phyloP scores from a whole-genome alignment of 2,797 vertebrate species.

The Rhabdomys pumilio region DNA sequence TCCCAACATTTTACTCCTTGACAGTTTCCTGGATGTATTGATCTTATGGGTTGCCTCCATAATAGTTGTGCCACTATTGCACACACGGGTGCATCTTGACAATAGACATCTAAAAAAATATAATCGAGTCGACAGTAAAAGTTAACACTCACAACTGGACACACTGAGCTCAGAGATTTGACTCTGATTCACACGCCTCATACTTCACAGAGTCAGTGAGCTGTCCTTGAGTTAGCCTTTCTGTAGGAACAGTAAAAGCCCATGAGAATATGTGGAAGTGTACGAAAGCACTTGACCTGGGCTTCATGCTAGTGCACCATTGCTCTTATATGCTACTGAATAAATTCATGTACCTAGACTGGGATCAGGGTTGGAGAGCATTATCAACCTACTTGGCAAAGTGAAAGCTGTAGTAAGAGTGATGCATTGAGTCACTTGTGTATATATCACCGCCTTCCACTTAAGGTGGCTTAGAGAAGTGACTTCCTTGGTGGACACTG shows the following conservation, averaged over 20 bases:
- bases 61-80: background rate
- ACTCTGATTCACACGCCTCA: background rate
- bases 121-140: background rate
- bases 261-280: background rate
- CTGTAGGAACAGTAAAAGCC: background rate
- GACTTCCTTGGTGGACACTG: background rate
- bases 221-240: no score
- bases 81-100: background rate
- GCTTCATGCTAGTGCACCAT: rapidly evolving
- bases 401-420: background rate
- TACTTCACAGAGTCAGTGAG: background rate
- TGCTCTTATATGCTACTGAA: background rate
- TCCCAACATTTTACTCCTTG: background rate
- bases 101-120: background rate
- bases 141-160: background rate
- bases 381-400: background rate
- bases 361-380: background rate
- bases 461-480: background rate
- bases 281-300: background rate
- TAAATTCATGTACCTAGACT: background rate
- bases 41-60: background rate
- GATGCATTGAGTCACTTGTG: rapidly evolving
- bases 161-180: background rate
- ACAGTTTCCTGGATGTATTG: background rate
- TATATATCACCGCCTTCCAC: background rate